These are phyloP conservation scores for Rhadina sibilatrix DNA, from an alignment of 2,113 vertebrate genomes.

Conservation along the genomic window DNA sequence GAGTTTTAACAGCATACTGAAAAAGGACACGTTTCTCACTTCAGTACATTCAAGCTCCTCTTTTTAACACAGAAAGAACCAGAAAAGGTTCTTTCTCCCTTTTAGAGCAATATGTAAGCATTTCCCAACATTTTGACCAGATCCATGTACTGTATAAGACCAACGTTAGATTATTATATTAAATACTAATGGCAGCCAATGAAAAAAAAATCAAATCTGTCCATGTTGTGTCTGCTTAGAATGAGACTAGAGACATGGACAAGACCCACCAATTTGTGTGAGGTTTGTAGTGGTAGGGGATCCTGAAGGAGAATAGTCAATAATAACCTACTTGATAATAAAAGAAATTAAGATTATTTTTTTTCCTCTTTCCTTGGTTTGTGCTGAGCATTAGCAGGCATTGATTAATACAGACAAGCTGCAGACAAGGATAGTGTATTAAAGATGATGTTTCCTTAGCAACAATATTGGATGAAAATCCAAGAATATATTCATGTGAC, in stretches of 20 bases:
- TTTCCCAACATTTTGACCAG: background rate
- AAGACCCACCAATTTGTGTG: background rate
- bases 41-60: background rate
- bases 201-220: background rate
- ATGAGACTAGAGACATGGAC: background rate
- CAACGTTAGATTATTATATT: background rate
- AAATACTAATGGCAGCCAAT: background rate
- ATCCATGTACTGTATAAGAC: background rate
- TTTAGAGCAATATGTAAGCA: background rate
- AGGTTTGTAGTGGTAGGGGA: background rate
- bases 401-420: slow-evolving; percentile 60
- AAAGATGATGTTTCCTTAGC: slow-evolving; percentile 68
- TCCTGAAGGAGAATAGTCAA: background rate
- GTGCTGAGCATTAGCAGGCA: slow-evolving; percentile 7
- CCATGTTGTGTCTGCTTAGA: background rate
- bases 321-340: background rate
- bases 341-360: background rate
- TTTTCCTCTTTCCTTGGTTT: background rate
- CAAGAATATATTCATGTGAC: slow-evolving; percentile 63
- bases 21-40: background rate
- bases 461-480: slow-evolving; percentile 61
- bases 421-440: slow-evolving; percentile 55
- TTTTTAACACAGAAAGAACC: background rate
- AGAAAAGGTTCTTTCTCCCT: background rate
- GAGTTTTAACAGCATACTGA: background rate